Percentiles rank a stretch among this genome's conserved stretches.
These are phyloP conservation scores for Camponotus fellah DNA, from an alignment of 2,888 invertebrate species.

Conservation along the genomic window DNA sequence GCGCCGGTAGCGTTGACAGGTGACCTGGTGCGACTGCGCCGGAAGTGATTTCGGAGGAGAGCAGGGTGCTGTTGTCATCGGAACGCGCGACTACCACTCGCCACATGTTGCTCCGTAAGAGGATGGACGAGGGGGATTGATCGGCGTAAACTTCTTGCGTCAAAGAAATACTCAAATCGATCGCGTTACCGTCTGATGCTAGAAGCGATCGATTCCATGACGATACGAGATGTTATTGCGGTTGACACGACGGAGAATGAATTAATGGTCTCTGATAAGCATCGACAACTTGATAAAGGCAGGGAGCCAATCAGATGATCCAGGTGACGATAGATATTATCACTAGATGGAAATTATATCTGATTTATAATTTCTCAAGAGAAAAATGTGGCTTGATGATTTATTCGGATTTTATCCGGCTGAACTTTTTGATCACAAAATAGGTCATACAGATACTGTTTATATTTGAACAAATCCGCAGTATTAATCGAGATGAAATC, in stretches of 20 bases:
- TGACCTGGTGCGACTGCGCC: slow-evolving; percentile 72
- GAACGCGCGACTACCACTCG: slow-evolving; percentile 84
- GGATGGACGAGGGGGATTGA: not conserved
- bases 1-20: slow-evolving; percentile 74
- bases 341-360: too few species aligned
- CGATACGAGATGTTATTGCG: slow-evolving; percentile 46
- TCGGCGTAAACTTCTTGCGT: too few species aligned
- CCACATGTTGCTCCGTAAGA: slow-evolving; percentile 79
- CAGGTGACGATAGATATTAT: too few species aligned
- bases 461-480: not conserved
- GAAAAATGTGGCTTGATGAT: too few species aligned
- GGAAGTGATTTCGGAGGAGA: slow-evolving; percentile 83
- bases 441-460: not conserved
- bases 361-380: too few species aligned
- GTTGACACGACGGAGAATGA: not conserved
- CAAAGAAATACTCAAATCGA: not conserved
- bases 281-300: too few species aligned
- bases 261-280: slow-evolving; percentile 10
- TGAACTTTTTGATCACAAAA: not conserved
- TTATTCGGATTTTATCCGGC: not conserved
- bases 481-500: not conserved
- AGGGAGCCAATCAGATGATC: too few species aligned
- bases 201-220: slow-evolving; percentile 37
- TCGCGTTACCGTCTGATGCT: slow-evolving; percentile 37
- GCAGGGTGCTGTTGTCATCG: slow-evolving; percentile 83